Evolutionary conservation across 2,113 vertebrate genomes (phyloP).

Genomic region (Tenrec ecaudatus): DNA sequence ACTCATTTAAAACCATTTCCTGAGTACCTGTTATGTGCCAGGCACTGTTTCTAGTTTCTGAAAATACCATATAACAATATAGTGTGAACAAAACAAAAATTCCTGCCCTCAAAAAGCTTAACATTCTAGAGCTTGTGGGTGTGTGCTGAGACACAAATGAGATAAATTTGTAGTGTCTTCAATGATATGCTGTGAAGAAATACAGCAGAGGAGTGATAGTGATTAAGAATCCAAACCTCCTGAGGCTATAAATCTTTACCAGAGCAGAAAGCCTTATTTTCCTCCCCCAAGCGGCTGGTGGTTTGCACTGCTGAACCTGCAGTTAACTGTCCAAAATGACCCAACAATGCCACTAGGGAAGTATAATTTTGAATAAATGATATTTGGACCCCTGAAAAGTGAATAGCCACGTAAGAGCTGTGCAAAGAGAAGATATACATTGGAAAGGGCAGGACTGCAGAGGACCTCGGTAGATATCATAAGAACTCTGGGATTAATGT

Average conservation of each 20-base stretch:
- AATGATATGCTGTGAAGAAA: neutral
- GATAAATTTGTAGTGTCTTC: neutral
- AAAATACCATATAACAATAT: neutral
- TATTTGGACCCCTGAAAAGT: neutral
- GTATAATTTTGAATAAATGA: neutral
- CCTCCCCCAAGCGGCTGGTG: no score
- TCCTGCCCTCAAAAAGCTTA: neutral
- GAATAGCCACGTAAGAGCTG: neutral
- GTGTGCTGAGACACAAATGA: neutral
- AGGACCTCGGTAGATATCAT: neutral
- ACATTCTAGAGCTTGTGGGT: neutral
- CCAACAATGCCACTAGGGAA: no score
- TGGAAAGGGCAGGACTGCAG: neutral
- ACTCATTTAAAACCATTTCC: constrained; percentile 20
- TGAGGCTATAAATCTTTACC: neutral
- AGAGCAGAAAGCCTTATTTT: no score
- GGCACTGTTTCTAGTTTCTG: constrained; percentile 15
- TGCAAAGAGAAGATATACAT: neutral
- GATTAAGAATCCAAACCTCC: neutral
- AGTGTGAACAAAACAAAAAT: constrained; percentile 36
- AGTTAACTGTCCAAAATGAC: no score
- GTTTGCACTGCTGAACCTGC: no score
- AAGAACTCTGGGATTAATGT: neutral
- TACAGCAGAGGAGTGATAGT: neutral
- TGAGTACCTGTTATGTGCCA: constrained; percentile 22